Evolutionary conservation across 2,888 invertebrate genomes (phyloP).

Genomic region (Podabrus alpinus): DNA sequence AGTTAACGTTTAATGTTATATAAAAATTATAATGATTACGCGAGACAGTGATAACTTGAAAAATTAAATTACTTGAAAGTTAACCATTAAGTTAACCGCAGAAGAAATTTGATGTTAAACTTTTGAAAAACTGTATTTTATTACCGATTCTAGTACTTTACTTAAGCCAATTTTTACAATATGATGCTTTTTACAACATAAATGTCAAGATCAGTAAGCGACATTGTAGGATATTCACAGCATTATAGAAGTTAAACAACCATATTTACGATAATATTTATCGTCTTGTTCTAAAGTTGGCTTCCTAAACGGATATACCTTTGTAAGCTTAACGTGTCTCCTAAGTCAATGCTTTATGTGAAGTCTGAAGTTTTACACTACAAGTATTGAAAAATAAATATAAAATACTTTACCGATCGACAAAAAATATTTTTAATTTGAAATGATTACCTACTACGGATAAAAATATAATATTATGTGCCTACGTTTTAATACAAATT

Average conservation of each 20-base stretch:
- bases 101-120: neutral
- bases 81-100: neutral
- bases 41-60: neutral
- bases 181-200: constrained; percentile 15
- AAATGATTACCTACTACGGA: neutral
- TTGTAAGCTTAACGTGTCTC: constrained; percentile 9
- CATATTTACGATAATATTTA: constrained; percentile 26
- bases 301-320: constrained; percentile 18
- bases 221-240: constrained; percentile 10
- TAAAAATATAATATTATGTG: too few relatives aligned
- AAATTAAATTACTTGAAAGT: neutral
- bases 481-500: too few relatives aligned
- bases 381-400: neutral
- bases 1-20: neutral
- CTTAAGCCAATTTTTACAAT: constrained; percentile 11
- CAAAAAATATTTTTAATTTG: neutral
- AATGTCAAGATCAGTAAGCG: constrained; percentile 19
- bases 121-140: neutral
- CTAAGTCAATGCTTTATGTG: neutral
- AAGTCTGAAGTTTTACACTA: neutral
- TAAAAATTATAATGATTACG: neutral
- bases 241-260: constrained; percentile 24
- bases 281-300: constrained; percentile 19
- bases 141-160: neutral
- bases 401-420: neutral